Base-by-base conservation (phyloP, 2,113 vertebrate species). In the Vanacampus margaritifer region DNA sequence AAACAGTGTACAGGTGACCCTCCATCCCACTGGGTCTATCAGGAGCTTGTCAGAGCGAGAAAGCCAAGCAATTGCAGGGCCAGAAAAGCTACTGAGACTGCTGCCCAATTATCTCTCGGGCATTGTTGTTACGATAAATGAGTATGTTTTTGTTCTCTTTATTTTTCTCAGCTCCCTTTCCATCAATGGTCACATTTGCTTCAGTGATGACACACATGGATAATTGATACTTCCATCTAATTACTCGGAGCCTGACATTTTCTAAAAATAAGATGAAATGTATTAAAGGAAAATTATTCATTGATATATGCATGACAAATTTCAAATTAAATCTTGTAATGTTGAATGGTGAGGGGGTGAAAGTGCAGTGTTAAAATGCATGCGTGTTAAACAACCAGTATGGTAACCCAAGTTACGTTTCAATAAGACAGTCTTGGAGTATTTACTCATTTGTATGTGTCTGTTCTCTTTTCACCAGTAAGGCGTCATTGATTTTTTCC, bases 1-100 rank as follows among this genome's bases (percentile, higher is more conserved):
- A 64, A 67, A 67, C 78, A 71, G 57, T 70, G 67, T 28, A 75
- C 83, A 67, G 80, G 65, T 76, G 84, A 88, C 75, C 88, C 21
- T 65, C 71, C 72, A 67, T 89, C 85, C 83, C 79, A 90, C 86
- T 88, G 83, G 89, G 78, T 79, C 79, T 82, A 90, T 91, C 89
- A 90, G 89, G 84, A 89, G 81, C 84, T 77, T 82, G 84, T 90
- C 88, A 89, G 72, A 13, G 70, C 45, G 71, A 81, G 69, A 82
- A 76, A 75, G 82, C 51, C 78, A 64, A 68, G 78, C 73, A 88
- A 89, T 88, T 89, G 79, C 88, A 89, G 79, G 84, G 76, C 72
- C 67, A 24, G 74, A 74, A 68, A 72, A 74, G 69, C 82, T 68
- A 51, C 72, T 43, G 64, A 79, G 72, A 48, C 58, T 45, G 74